phyloP scores from a whole-genome alignment of 1,140 invertebrate genomes.

The Conus betulinus region DNA sequence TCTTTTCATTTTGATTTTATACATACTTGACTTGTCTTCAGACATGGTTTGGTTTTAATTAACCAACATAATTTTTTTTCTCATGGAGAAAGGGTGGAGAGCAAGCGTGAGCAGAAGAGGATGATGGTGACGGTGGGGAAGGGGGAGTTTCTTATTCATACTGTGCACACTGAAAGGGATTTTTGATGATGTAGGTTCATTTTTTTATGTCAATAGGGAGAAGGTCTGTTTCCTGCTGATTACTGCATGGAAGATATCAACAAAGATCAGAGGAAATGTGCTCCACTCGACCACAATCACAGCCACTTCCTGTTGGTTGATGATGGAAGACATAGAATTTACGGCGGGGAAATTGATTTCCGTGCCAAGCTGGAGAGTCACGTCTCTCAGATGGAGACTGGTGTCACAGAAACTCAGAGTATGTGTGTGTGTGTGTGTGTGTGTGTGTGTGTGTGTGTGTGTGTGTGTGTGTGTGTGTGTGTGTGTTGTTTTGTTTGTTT shows the following conservation, averaged over 20 bases:
- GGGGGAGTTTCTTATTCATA: no score
- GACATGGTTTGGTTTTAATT: no score
- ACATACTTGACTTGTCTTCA: no score
- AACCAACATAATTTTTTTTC: no score
- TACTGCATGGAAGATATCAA: slow-evolving; percentile 56
- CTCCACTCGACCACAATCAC: slow-evolving; percentile 75
- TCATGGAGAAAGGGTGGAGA: no score
- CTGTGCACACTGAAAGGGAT: no score
- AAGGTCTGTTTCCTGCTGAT: slow-evolving; percentile 58
- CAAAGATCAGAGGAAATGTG: slow-evolving; percentile 39
- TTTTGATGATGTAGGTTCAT: neutral
- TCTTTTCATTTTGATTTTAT: no score
- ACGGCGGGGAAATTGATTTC: slow-evolving; percentile 73
- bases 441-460: neutral
- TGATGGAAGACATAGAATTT: slow-evolving; percentile 71
- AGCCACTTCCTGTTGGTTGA: slow-evolving; percentile 77
- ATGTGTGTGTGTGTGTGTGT: slow-evolving; percentile 25
- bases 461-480: neutral
- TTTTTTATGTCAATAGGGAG: slow-evolving; percentile 27
- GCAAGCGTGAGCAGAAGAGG: no score
- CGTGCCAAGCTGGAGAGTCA: slow-evolving; percentile 67
- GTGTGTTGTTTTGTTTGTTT: neutral
- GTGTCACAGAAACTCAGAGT: slow-evolving; percentile 58
- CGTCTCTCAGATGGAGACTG: slow-evolving; percentile 67
- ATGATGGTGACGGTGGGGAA: no score